phyloP scores from a whole-genome alignment of 2,888 invertebrate species.

The Seira musarum region DNA sequence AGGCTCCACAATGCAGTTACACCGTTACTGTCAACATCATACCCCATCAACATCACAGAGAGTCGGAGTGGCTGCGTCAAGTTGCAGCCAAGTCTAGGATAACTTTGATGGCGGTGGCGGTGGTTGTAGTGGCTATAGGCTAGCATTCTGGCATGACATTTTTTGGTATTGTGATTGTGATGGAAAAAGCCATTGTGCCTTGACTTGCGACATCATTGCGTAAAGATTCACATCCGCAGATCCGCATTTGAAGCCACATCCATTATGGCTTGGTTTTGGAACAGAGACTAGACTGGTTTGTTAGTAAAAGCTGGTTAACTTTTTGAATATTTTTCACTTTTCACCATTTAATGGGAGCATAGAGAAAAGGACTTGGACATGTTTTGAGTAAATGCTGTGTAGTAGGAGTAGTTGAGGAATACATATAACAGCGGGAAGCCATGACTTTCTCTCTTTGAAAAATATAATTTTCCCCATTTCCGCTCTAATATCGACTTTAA shows the following conservation, averaged over 20 bases:
- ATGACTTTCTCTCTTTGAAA: slow-evolving; percentile 37
- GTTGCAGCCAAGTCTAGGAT: background rate
- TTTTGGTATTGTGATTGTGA: background rate
- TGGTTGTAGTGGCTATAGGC: background rate
- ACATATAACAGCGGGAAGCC: slow-evolving; percentile 48
- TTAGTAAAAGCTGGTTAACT: background rate
- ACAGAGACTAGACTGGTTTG: background rate
- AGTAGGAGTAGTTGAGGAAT: background rate
- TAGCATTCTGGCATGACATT: background rate
- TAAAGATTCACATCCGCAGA: slow-evolving; percentile 18
- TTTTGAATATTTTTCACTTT: slow-evolving; percentile 6
- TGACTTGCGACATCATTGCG: slow-evolving; percentile 9
- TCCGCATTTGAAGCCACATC: slow-evolving; percentile 13
- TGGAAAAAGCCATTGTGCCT: background rate
- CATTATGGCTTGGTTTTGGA: background rate
- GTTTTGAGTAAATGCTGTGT: background rate
- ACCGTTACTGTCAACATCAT: background rate
- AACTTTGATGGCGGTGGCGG: slow-evolving; percentile 4
- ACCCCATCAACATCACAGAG: background rate
- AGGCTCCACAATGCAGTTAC: too few species aligned
- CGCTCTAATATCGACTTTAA: slow-evolving; percentile 61
- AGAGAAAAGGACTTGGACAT: background rate
- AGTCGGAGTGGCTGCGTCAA: background rate
- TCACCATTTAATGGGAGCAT: background rate
- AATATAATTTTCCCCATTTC: slow-evolving; percentile 49